Conservation (phyloP, 1,140 invertebrate genomes). For the Tribolium madens region DNA sequence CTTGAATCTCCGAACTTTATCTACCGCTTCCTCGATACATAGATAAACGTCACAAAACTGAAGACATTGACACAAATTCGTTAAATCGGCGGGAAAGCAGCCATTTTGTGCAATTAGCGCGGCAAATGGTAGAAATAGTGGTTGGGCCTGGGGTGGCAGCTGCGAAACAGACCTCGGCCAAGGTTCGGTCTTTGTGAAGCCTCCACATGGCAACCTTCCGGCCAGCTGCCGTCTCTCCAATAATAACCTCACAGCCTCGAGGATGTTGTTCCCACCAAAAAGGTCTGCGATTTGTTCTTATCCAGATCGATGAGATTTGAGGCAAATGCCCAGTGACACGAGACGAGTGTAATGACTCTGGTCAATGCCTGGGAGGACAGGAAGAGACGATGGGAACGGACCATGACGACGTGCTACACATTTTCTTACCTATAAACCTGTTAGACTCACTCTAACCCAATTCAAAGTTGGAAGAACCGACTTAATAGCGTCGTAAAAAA, state of each 20-base stretch:
- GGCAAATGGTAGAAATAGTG: conserved; percentile 22
- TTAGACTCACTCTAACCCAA: conserved; percentile 25
- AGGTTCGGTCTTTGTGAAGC: conserved; percentile 53
- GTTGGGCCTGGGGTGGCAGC: conserved; percentile 51
- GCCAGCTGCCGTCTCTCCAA: conserved; percentile 55
- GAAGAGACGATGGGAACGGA: conserved; percentile 58
- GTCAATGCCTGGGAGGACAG: conserved; percentile 58
- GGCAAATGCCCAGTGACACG: conserved; percentile 36
- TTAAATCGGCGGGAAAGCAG: background rate
- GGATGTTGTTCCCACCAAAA: conserved; percentile 41
- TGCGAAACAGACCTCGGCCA: conserved; percentile 55
- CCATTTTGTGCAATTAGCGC: background rate
- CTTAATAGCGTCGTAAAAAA: conserved; percentile 23
- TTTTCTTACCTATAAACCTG: conserved; percentile 47
- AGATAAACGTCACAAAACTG: background rate
- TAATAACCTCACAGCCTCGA: conserved; percentile 45
- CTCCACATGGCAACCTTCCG: conserved; percentile 57
- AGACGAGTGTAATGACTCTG: conserved; percentile 49
- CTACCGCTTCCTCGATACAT: conserved; percentile 24
- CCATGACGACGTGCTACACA: conserved; percentile 48
- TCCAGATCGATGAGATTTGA: background rate
- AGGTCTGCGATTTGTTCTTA: conserved; percentile 42
- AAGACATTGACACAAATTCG: conserved; percentile 15
- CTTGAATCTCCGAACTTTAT: background rate
- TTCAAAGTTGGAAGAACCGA: conserved; percentile 7